Evolutionary conservation across 2,797 vertebrate genomes (phyloP).

Genomic region (Phataginus tetradactyla): DNA sequence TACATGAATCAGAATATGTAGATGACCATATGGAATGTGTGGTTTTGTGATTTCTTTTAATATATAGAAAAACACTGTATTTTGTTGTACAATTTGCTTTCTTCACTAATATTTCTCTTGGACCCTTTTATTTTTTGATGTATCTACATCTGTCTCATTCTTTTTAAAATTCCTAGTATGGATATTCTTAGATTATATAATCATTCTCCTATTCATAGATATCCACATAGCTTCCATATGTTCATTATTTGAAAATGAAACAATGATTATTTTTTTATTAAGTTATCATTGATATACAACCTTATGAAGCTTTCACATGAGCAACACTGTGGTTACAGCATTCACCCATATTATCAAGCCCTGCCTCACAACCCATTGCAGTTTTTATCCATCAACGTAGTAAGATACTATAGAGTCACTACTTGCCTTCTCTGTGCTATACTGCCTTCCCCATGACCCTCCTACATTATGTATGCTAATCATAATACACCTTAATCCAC

Average conservation of each 20-base stretch:
- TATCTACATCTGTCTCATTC: neutral
- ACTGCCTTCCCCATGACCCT: no score
- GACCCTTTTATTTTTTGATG: neutral
- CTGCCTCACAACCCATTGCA: no score
- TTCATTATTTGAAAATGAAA: slow-evolving; percentile 15
- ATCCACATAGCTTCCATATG: neutral
- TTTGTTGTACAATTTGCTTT: neutral
- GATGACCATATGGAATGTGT: neutral
- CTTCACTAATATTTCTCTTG: neutral
- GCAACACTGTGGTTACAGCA: no score
- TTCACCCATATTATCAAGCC: no score
- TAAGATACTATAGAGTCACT: no score
- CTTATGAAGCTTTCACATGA: no score
- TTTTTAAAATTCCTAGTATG: neutral
- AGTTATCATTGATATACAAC: no score
- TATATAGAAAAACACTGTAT: neutral
- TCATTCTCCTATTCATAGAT: neutral
- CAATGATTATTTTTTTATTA: neutral
- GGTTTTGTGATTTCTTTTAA: neutral
- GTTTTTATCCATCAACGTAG: no score
- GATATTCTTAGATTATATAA: neutral
- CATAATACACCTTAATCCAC: no score
- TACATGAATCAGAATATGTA: neutral
- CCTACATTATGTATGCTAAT: no score
- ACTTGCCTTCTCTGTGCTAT: no score